Base-by-base conservation (phyloP, 2,888 invertebrate genomes). In the Pristionchus mayeri region DNA sequence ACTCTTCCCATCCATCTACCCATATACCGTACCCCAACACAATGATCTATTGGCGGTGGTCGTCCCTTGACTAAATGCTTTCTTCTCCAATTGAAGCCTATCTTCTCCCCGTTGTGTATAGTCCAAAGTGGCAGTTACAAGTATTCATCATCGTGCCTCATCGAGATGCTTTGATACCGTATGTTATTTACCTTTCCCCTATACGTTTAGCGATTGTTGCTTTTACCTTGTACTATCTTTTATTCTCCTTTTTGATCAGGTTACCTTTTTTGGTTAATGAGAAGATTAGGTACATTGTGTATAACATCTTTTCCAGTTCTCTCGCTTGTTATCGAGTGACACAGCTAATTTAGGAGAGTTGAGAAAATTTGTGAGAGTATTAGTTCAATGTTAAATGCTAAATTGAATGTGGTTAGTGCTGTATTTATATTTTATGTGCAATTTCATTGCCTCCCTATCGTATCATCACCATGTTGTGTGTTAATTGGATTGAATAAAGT, bases 221-320 rank as follows among this genome's bases (percentile, higher is more conserved):
- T 48, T 48, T 40, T 44, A n/a, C 7, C 18, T 50, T 48, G 30
- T 78, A 50, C 78, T 24, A 71, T 71, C 18, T 30, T 40, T 40
- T 71, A 40, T 71, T 71, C 24, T 18, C 24, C 11, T n/a, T 71
- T 11, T 37, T 24, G 71, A 71, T 21, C 71, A n/a, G 37, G 71
- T 71, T 44, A 24, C 40, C 37, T 37, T 44, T 71, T 71, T 71
- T 71, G 71, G 40, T 44, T 71, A 40, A 71, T 71, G 44, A 71
- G 71, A 24, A 71, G 44, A 71, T 44, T 71, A 71, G 71, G 71
- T 24, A 71, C 71, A 44, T 71, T 71, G 37, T 71, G 40, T 44
- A 13, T 71, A 24, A 40, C 24, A 11, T 71, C 71, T 0, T 71
- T 13, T 37, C 40, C 2, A 13, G 11, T 40, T 71, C 40, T 40